Evolutionary conservation across 2,797 vertebrate genomes (phyloP).

Genomic region (Aselliscus stoliczkanus): DNA sequence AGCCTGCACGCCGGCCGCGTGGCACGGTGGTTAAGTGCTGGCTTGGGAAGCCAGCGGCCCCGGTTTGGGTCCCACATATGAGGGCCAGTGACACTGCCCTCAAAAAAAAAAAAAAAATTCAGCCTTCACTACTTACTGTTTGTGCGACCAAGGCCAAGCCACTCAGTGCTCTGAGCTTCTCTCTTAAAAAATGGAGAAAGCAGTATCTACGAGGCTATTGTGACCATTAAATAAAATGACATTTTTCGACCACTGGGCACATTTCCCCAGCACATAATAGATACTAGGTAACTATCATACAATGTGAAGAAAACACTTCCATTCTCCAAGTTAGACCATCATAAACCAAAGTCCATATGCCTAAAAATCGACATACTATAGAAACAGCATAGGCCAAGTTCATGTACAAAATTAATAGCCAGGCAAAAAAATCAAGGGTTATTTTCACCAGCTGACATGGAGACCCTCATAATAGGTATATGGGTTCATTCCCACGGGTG

Average conservation of each 20-base stretch:
- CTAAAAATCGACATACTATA: background rate
- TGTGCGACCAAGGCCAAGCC: background rate
- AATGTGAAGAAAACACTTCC: background rate
- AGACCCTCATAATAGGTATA: background rate
- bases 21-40: too few relatives aligned
- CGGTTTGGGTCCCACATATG: too few relatives aligned
- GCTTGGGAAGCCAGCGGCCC: too few relatives aligned
- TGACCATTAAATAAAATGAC: background rate
- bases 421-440: background rate
- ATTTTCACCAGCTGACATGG: background rate
- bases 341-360: background rate
- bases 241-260: background rate
- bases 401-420: background rate
- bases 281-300: background rate
- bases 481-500: background rate
- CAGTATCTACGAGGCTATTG: background rate
- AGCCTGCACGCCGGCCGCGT: too few relatives aligned
- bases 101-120: too few relatives aligned
- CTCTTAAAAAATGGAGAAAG: background rate
- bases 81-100: too few relatives aligned
- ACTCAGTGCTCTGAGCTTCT: background rate
- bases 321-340: background rate
- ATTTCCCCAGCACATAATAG: background rate
- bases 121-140: background rate
- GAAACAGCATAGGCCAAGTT: background rate